Percentiles rank a stretch among this genome's conserved stretches.
Evolutionary conservation across 92 coral and sea anemone genomes (phyloP).

Genomic region (Porites cylindrica): DNA sequence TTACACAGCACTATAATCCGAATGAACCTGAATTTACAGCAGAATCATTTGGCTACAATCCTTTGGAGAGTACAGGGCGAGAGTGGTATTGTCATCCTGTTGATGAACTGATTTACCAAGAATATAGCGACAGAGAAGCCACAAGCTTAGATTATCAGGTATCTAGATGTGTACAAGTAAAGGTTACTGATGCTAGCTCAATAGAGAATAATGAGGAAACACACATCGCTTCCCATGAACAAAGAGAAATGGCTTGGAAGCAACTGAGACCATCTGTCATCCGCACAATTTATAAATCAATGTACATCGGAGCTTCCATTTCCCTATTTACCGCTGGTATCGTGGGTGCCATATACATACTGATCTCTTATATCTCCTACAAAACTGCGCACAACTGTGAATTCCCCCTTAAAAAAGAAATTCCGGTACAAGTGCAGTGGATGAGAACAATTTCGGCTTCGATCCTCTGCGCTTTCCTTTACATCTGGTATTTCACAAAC

Average conservation of each 20-base stretch:
- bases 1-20: not conserved
- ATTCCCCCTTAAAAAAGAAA: not conserved
- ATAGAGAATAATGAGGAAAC: not conserved
- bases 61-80: slow-evolving; percentile 11
- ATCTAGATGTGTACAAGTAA: not conserved
- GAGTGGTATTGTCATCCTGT: slow-evolving; percentile 32
- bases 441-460: not conserved
- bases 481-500: not conserved
- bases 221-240: not conserved
- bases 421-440: not conserved
- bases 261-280: slow-evolving; percentile 17
- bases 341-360: not conserved
- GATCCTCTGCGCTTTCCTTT: not conserved
- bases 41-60: slow-evolving; percentile 4
- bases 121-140: slow-evolving; percentile 21
- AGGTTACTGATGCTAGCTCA: not conserved
- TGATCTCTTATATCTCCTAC: not conserved
- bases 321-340: slow-evolving; percentile 14
- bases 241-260: slow-evolving; percentile 39
- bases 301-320: slow-evolving; percentile 11
- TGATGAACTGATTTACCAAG: slow-evolving; percentile 14
- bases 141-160: not conserved
- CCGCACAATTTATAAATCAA: slow-evolving; percentile 16
- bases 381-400: not conserved
- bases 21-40: not conserved